A percentile compares a stretch with the other conserved stretches of the same genome.
Conservation (phyloP, 2,888 invertebrate genomes). For the Chymomyza amoena region DNA sequence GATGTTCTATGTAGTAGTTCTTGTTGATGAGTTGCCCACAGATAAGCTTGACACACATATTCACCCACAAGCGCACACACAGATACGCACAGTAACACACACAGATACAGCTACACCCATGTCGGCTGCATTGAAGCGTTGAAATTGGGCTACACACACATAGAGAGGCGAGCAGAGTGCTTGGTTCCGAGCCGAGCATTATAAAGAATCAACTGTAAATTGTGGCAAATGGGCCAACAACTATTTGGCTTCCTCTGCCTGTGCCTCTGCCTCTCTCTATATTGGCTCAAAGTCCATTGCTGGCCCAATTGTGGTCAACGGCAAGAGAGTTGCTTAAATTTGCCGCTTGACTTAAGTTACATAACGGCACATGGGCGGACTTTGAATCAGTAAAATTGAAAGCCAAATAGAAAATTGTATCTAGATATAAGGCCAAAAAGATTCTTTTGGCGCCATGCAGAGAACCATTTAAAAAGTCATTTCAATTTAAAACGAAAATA, state of each 20-base stretch:
- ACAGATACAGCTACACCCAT: slow-evolving; percentile 2
- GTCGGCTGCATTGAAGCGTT: slow-evolving; percentile 67
- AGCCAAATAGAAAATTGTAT: not conserved
- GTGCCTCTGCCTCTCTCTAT: slow-evolving; percentile 12
- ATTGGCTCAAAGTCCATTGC: slow-evolving; percentile 22
- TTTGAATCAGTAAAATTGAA: not conserved
- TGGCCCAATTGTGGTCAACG: slow-evolving; percentile 72
- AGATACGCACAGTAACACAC: slow-evolving; percentile 3
- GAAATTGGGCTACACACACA: slow-evolving; percentile 66
- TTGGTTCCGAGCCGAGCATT: not conserved
- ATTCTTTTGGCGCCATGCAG: slow-evolving; percentile 7
- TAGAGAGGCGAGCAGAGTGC: slow-evolving; percentile 18
- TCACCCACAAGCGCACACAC: slow-evolving; percentile 21
- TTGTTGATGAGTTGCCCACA: slow-evolving; percentile 33
- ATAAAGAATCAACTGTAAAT: slow-evolving; percentile 27
- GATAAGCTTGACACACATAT: slow-evolving; percentile 55
- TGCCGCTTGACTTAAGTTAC: slow-evolving; percentile 60
- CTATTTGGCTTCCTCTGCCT: slow-evolving; percentile 65
- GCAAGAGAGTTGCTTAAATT: slow-evolving; percentile 41
- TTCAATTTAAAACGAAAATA: slow-evolving; percentile 5
- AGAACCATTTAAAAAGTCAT: slow-evolving; percentile 11
- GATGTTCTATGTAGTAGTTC: slow-evolving; percentile 4
- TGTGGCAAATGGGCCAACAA: slow-evolving; percentile 66
- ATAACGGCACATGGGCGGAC: slow-evolving; percentile 38
- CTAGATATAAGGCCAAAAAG: not conserved